These are phyloP conservation scores for Dusona sp. DNA, from an alignment of 2,888 invertebrate genomes.

Conservation along the genomic window DNA sequence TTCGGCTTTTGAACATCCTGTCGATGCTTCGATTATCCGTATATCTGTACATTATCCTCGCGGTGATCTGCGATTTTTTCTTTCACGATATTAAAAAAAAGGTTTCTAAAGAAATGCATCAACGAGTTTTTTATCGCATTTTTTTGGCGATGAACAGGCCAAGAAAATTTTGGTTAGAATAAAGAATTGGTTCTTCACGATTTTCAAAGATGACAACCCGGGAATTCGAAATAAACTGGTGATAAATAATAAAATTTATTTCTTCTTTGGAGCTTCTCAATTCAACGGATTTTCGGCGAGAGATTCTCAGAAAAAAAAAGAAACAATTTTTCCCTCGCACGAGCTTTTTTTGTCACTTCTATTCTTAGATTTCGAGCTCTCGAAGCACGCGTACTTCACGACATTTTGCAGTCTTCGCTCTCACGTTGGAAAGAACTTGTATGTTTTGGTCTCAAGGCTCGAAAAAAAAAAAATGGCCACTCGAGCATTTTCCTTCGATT, in stretches of 20 bases:
- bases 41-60: constrained; percentile 74
- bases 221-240: background rate
- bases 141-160: background rate
- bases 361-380: constrained; percentile 51
- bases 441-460: background rate
- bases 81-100: background rate
- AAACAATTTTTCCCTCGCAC: background rate
- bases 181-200: background rate
- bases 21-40: constrained; percentile 76
- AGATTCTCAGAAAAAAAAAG: background rate
- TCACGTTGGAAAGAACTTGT: background rate
- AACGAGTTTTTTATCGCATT: background rate
- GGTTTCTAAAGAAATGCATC: background rate
- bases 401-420: constrained; percentile 50
- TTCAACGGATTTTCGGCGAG: background rate
- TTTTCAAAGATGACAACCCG: background rate
- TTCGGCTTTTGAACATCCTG: constrained; percentile 81
- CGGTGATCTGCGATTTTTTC: constrained; percentile 30
- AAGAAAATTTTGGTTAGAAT: background rate
- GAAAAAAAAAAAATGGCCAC: background rate
- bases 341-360: constrained; percentile 39
- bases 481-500: constrained; percentile 25
- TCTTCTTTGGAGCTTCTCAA: background rate
- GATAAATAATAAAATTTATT: background rate
- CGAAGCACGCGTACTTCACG: constrained; percentile 28